A percentile compares a stretch with the other conserved stretches of the same genome.
These are phyloP conservation scores for Anabas testudineus DNA, from an alignment of 2,797 vertebrate genomes.

Conservation along the genomic window DNA sequence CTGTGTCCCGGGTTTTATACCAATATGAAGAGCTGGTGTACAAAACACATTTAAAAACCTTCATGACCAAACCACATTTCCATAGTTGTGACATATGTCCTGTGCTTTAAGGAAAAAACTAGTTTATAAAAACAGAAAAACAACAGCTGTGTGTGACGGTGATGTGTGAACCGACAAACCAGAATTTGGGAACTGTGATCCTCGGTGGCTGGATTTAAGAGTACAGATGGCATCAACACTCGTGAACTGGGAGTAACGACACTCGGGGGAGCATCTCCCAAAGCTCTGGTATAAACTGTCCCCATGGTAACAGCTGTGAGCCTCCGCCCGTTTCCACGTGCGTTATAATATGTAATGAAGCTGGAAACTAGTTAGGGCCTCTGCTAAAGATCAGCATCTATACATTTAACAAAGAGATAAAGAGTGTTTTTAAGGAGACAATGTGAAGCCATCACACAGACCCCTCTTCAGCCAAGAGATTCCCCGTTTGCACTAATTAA, in stretches of 20 bases:
- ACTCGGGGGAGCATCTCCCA: conserved; percentile 55
- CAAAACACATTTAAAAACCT: background rate
- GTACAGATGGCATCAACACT: conserved; percentile 48
- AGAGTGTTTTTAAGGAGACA: too few species aligned
- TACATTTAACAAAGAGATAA: too few species aligned
- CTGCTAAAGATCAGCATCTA: too few species aligned
- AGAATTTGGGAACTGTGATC: conserved; percentile 16
- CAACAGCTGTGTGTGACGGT: background rate
- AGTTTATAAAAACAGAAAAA: background rate
- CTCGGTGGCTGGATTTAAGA: conserved; percentile 6
- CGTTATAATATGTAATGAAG: too few species aligned
- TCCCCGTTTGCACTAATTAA: too few species aligned
- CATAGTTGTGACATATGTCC: background rate
- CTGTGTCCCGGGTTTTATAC: too few species aligned
- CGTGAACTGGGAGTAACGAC: conserved; percentile 43
- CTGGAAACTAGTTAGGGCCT: too few species aligned
- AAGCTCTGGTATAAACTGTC: conserved; percentile 37
- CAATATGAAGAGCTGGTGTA: too few species aligned
- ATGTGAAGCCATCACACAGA: too few species aligned
- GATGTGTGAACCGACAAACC: conserved; percentile 15
- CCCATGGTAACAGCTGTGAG: conserved; percentile 48
- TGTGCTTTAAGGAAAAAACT: conserved; percentile 1
- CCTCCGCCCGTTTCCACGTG: conserved; percentile 5
- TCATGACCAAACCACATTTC: background rate
- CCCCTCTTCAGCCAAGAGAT: too few species aligned